Conservation (phyloP, 2,888 invertebrate species). For the Microdon myrmicae region DNA sequence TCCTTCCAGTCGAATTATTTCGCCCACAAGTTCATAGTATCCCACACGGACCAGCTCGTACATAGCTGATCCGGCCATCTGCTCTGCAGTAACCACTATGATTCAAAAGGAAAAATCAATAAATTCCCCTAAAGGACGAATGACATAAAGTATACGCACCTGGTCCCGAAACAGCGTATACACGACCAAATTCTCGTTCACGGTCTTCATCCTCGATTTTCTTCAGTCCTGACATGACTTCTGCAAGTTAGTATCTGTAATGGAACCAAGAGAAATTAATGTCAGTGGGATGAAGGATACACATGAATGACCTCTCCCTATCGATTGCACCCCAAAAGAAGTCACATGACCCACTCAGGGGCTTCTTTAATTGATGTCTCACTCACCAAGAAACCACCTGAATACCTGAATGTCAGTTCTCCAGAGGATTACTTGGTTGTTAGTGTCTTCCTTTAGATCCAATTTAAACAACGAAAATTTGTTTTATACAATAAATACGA, state of each 20-base stretch:
- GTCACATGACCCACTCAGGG: constrained; percentile 29
- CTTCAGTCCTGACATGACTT: constrained; percentile 59
- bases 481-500: too few species aligned
- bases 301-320: constrained; percentile 42
- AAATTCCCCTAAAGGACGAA: constrained; percentile 46
- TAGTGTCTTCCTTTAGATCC: too few species aligned
- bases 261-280: background rate
- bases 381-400: too few species aligned
- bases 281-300: too few species aligned
- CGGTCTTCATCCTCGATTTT: constrained; percentile 75
- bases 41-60: constrained; percentile 99
- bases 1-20: constrained; percentile 98
- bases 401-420: too few species aligned
- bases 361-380: background rate
- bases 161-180: constrained; percentile 97
- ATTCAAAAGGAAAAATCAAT: constrained; percentile 8
- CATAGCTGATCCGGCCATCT: constrained; percentile 99
- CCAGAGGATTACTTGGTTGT: too few species aligned
- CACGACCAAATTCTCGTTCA: constrained; percentile 90
- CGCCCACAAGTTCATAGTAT: constrained; percentile 96
- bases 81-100: constrained; percentile 96
- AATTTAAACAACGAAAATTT: too few species aligned
- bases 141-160: constrained; percentile 70
- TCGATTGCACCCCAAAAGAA: constrained; percentile 48
- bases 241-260: constrained; percentile 22